phyloP scores from a whole-genome alignment of 1,140 invertebrate genomes.

The Rhopalosiphum maidis region DNA sequence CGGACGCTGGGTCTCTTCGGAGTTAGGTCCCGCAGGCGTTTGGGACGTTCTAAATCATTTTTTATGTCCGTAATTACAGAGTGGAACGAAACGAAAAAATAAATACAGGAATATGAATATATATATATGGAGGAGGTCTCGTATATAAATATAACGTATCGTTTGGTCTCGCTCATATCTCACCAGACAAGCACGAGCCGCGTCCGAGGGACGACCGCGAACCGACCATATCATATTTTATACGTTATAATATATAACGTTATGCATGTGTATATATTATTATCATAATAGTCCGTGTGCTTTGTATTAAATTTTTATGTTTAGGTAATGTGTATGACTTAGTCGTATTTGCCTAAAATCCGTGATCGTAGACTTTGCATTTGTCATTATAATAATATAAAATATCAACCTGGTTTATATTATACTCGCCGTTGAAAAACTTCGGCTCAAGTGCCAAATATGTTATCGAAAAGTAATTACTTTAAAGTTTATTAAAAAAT shows the following conservation, averaged over 20 bases:
- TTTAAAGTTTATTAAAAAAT: too few relatives aligned
- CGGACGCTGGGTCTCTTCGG: neutral
- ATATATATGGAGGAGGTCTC: neutral
- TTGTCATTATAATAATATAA: too few relatives aligned
- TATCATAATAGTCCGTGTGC: neutral
- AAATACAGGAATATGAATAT: neutral
- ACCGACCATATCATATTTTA: neutral
- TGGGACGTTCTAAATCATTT: slow-evolving; percentile 26
- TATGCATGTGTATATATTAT: neutral
- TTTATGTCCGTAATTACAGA: slow-evolving; percentile 19
- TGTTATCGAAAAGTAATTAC: too few relatives aligned
- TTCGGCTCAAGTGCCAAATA: too few relatives aligned
- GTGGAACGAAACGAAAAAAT: neutral
- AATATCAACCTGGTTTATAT: too few relatives aligned
- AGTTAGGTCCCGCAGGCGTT: neutral
- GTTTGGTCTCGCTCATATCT: neutral
- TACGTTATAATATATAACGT: neutral
- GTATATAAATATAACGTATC: neutral
- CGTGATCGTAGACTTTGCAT: too few relatives aligned
- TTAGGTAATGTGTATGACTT: neutral
- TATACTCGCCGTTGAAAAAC: too few relatives aligned
- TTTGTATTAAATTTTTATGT: neutral
- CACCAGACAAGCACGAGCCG: neutral
- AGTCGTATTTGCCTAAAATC: neutral
- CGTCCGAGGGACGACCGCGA: neutral